Conservation (phyloP, 2,888 invertebrate genomes). For the Fragum sueziense region DNA sequence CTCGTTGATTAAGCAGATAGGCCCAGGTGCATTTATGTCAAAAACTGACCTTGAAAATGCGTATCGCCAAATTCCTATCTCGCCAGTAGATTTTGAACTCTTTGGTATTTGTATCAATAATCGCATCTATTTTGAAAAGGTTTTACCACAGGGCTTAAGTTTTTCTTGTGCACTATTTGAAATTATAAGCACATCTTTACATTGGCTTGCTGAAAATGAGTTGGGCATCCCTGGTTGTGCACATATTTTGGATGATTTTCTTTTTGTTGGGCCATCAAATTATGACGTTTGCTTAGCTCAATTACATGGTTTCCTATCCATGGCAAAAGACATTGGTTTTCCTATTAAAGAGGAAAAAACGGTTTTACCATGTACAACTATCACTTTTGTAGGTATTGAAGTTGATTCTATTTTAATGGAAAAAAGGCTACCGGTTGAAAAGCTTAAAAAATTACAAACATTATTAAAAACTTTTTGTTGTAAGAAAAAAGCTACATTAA, state of each 20-base stretch:
- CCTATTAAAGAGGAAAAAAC: conserved; percentile 46
- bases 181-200: background rate
- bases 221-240: background rate
- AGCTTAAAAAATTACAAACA: conserved; percentile 25
- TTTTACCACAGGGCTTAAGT: too few species aligned
- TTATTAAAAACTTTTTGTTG: background rate
- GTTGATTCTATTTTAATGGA: conserved; percentile 37
- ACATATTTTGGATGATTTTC: conserved; percentile 37
- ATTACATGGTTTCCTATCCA: conserved; percentile 14
- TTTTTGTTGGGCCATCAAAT: conserved; percentile 28
- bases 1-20: conserved; percentile 19
- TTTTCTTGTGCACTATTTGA: background rate
- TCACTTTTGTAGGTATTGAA: conserved; percentile 32
- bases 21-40: background rate
- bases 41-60: too few species aligned
- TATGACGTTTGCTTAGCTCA: conserved; percentile 12
- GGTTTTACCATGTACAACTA: conserved; percentile 14
- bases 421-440: conserved; percentile 45
- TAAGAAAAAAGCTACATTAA: conserved; percentile 12
- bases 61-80: too few species aligned
- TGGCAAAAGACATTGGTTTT: conserved; percentile 31
- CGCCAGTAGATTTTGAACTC: conserved; percentile 34
- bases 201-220: too few species aligned
- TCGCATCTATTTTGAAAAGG: conserved; percentile 2
- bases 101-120: conserved; percentile 28